Evolutionary conservation across 1,140 invertebrate species (phyloP).

Genomic region (Temnothorax curvispinosus): DNA sequence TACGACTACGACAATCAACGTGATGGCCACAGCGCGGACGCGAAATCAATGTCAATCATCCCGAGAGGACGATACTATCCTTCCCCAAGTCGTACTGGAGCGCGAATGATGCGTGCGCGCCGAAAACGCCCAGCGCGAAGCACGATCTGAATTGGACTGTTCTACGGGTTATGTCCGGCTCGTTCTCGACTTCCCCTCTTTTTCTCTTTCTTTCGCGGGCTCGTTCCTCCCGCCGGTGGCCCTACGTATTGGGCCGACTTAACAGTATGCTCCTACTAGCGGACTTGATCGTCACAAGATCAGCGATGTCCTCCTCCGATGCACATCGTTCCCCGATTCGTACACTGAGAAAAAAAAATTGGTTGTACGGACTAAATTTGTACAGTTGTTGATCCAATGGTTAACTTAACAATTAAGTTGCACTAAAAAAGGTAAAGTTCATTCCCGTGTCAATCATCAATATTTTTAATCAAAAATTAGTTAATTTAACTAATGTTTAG

Average conservation of each 20-base stretch:
- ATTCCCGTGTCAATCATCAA: too few species aligned
- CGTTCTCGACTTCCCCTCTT: slow-evolving; percentile 35
- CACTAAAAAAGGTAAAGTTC: too few species aligned
- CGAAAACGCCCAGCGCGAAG: slow-evolving; percentile 63
- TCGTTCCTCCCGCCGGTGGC: slow-evolving; percentile 15
- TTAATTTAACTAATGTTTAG: too few species aligned
- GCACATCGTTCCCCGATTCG: slow-evolving; percentile 15
- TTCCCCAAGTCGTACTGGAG: not conserved
- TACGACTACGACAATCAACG: not conserved
- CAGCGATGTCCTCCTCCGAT: slow-evolving; percentile 11
- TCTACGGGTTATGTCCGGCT: slow-evolving; percentile 56
- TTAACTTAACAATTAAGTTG: too few species aligned
- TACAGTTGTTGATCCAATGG: too few species aligned
- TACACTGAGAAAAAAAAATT: too few species aligned
- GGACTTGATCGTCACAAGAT: slow-evolving; percentile 8
- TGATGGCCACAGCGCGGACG: not conserved
- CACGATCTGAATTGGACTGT: slow-evolving; percentile 63
- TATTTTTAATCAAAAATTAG: too few species aligned
- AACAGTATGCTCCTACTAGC: slow-evolving; percentile 45
- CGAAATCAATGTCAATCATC: slow-evolving; percentile 17
- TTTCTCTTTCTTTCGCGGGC: slow-evolving; percentile 55
- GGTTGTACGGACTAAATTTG: too few species aligned
- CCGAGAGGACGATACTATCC: not conserved
- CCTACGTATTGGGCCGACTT: slow-evolving; percentile 51
- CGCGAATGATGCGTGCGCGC: slow-evolving; percentile 49